phyloP scores from a whole-genome alignment of 2,888 invertebrate genomes.

The Perizoma flavofasciatum region DNA sequence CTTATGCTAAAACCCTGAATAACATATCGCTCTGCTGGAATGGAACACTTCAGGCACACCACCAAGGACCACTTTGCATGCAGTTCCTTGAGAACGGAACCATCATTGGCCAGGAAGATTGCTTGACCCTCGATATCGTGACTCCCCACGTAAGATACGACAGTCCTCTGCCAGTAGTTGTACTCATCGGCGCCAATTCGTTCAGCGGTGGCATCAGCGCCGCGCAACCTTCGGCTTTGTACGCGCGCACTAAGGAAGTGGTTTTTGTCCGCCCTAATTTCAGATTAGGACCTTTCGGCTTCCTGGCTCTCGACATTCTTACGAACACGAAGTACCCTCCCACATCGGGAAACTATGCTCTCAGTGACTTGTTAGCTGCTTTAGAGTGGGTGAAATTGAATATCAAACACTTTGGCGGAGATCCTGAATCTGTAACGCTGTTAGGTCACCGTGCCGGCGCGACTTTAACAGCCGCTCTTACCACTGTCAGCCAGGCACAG shows the following conservation, averaged over 20 bases:
- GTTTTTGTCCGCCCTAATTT: constrained; percentile 95
- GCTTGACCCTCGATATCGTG: constrained; percentile 91
- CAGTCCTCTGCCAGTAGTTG: constrained; percentile 91
- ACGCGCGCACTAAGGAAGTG: constrained; percentile 90
- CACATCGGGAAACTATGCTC: constrained; percentile 93
- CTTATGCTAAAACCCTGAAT: constrained; percentile 86
- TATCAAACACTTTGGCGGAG: constrained; percentile 93
- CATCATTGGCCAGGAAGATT: constrained; percentile 90
- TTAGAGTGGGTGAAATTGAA: constrained; percentile 92
- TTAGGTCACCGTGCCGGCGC: constrained; percentile 94
- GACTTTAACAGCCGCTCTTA: constrained; percentile 90
- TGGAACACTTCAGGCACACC: constrained; percentile 87
- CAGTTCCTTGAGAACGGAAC: constrained; percentile 88
- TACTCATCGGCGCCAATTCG: constrained; percentile 91
- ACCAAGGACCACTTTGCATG: constrained; percentile 86
- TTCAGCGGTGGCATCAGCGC: constrained; percentile 91
- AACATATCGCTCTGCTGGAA: constrained; percentile 91
- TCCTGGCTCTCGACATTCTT: constrained; percentile 89
- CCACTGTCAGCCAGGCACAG: constrained; percentile 83
- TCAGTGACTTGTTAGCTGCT: constrained; percentile 90
- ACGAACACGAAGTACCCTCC: constrained; percentile 88
- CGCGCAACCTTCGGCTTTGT: constrained; percentile 88
- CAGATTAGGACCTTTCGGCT: constrained; percentile 91
- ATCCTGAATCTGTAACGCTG: constrained; percentile 89
- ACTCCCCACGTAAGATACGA: constrained; percentile 92